Evolutionary conservation across 1,140 invertebrate species (phyloP), one percentile per base, ranked within the genome.

Genomic region (Vanessa atalanta): DNA sequence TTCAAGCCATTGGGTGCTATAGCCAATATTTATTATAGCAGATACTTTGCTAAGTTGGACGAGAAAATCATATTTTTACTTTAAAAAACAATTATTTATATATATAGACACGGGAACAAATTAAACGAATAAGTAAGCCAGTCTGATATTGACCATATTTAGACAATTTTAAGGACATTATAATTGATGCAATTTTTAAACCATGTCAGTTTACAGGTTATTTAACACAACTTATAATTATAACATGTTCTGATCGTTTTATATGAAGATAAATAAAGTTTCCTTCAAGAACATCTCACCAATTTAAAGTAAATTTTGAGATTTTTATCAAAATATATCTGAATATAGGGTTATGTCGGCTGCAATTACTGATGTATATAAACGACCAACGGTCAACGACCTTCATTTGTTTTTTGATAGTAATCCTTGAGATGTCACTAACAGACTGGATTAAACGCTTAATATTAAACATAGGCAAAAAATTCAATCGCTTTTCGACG

Each of bases 131-230:
- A 72, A 65, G 65, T 72, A 48, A 63, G 20, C 60, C 65, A 43
- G 50, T 37, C 47, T 66, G 73, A 75, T 67, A 70, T 70, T 75
- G 68, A 65, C 68, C 73, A 75, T 75, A 65, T 75, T 53, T 70
- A 75, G 63, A 43, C 15, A 43, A 55, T 16, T 65, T 68, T 70
- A 64, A 75, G 73, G 73, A 65, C 68, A 37, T 55, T 20, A 61
- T 63, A 68, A 73, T 64, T 65, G 48, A 68, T 73, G 72, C 60
- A 73, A 79, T 79, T 81, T 77, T 73, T 77, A 76, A 75, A 68
- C 75, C 51, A 72, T 74, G 72, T 77, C 67, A 73, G 68, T 66
- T 75, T 67, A 72, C 72, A 66, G 69, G 67, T 73, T 69, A 70
- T 73, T 77, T 51, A 60, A 72, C 65, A 65, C 31, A 65, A 65